phyloP scores from a whole-genome alignment of 2,113 vertebrate genomes.

The Orthonyx spaldingii region DNA sequence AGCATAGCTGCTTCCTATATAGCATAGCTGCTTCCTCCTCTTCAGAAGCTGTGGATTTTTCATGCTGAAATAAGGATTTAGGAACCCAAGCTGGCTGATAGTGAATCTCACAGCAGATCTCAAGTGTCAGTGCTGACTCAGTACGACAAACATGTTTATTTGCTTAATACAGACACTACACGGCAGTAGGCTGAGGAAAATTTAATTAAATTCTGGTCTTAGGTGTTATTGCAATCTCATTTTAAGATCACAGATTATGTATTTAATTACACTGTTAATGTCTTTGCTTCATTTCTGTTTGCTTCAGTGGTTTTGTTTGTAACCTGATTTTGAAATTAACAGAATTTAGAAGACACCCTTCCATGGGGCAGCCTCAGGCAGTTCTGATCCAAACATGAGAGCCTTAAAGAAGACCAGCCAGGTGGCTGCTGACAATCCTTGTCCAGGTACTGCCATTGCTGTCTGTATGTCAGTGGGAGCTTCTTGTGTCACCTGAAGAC shows the following conservation, averaged over 20 bases:
- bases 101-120: not conserved
- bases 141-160: not conserved
- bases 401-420: not conserved
- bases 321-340: not conserved
- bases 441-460: not conserved
- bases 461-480: not conserved
- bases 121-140: not conserved
- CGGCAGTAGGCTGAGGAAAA: not conserved
- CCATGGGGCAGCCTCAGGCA: not conserved
- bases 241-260: not conserved
- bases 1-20: not conserved
- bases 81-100: not conserved
- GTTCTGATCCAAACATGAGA: not conserved
- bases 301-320: not conserved
- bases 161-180: not conserved
- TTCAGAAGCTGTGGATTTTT: not conserved
- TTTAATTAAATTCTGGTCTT: not conserved
- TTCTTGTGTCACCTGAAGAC: not conserved
- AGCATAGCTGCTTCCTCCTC: not conserved
- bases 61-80: not conserved
- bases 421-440: not conserved
- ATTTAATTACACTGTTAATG: not conserved
- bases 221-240: not conserved
- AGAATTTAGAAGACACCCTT: not conserved
- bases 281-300: not conserved